Base-by-base conservation (phyloP, 2,113 vertebrate genomes). In the Mus pahari region DNA sequence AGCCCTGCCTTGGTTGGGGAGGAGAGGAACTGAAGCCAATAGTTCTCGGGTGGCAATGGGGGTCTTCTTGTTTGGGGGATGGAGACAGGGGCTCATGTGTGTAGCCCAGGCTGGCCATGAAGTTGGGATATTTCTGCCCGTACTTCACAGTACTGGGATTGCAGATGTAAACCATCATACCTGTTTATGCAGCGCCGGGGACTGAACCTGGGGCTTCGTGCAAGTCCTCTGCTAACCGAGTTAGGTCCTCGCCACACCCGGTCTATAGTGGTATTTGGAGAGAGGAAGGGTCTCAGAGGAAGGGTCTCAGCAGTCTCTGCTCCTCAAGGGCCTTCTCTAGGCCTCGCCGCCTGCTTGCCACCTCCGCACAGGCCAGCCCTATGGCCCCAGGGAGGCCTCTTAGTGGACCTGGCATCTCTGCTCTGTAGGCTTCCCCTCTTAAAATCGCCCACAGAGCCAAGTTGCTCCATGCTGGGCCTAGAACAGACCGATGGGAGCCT, bases 31-130 rank as follows among this genome's bases (percentile, higher is more conserved):
- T 39, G 17, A 24, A 20, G 9, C 45, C 4, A 42, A 42, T 2
- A 22, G 58, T 9, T 50, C 19, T n/a, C 0, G 0, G 48, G 50
- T 7, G 20, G 48, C 16, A 8, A 0, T 0, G n/a, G 82, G 3
- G 26, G 26, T 55, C 62, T 86, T 68, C 50, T 24, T 86, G 31
- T 13, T 86, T 71, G n/a, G 60, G 60, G 48, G 26, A n/a, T 87
- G 36, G 84, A 87, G 84, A 26, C 33, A n/a, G 45, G 11, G 33
- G 36, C 33, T 87, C 66, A n/a, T 9, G 66, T 53, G 71, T 9
- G 86, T 71, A 71, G 62, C 45, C 19, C 48, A 87, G 45, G 48
- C 20, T 87, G 48, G 12, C 48, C 20, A n/a, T 20, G 33, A 24
- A 53, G 20, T 70, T 66, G 17, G 16, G 68, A 14, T 36, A 6